A percentile compares a stretch with the other conserved stretches of the same genome.
Conservation (phyloP, 2,888 invertebrate genomes). For the Leptopilina myrica region DNA sequence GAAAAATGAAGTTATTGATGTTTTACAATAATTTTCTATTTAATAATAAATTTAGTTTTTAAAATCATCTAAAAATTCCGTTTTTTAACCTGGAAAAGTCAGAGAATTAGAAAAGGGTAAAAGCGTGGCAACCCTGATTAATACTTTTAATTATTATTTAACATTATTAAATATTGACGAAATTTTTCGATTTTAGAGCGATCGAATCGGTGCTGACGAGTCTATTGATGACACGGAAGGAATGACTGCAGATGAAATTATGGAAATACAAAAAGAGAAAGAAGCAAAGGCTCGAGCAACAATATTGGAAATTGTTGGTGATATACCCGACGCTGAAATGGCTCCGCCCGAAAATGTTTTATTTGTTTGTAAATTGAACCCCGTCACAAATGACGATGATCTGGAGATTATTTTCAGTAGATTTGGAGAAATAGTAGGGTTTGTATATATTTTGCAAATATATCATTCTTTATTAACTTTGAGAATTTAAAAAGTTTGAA, state of each 20-base stretch:
- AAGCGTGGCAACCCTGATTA: no score
- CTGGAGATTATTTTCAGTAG: constrained; percentile 98
- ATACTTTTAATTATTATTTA: no score
- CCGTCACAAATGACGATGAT: constrained; percentile 98
- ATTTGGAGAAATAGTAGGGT: constrained; percentile 92
- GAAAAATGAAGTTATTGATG: no score
- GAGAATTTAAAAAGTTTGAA: constrained; percentile 1
- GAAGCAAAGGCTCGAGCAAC: constrained; percentile 98
- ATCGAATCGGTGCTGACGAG: constrained; percentile 95
- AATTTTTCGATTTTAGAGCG: constrained; percentile 79
- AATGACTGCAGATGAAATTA: constrained; percentile 89
- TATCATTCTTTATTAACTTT: not conserved
- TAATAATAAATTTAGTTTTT: no score
- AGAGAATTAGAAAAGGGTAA: no score
- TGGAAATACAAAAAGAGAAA: constrained; percentile 91
- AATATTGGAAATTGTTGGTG: constrained; percentile 98
- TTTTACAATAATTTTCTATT: no score
- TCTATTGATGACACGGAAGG: constrained; percentile 93
- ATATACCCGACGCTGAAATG: constrained; percentile 97
- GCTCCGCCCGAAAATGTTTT: constrained; percentile 99
- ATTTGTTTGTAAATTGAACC: constrained; percentile 99
- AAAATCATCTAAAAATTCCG: no score
- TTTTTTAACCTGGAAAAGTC: no score
- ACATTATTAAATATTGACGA: no score
- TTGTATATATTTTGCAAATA: constrained; percentile 65